phyloP scores from a whole-genome alignment of 2,113 vertebrate genomes.

The Callocephalon fimbriatum region DNA sequence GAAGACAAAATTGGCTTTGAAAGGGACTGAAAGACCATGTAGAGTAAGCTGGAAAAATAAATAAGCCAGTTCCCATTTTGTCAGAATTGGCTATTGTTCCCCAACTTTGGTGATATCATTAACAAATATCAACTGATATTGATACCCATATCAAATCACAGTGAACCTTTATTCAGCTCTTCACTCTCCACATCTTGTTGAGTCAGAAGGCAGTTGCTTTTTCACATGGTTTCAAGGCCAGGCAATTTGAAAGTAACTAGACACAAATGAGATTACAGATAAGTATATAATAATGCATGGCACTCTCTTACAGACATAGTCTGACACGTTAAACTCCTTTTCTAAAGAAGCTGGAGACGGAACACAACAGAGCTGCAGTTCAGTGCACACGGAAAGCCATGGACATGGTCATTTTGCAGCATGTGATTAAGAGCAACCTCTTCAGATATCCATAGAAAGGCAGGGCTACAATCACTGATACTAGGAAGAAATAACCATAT shows the following conservation, averaged over 20 bases:
- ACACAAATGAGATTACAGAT: conserved; percentile 14
- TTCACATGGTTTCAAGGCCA: background rate
- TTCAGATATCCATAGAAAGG: background rate
- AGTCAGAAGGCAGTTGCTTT: background rate
- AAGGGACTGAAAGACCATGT: background rate
- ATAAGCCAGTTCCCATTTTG: background rate
- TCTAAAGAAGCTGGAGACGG: background rate
- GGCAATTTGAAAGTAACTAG: background rate
- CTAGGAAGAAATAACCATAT: background rate
- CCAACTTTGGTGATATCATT: background rate
- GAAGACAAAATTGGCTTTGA: background rate
- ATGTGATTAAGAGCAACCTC: background rate
- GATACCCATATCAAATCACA: background rate
- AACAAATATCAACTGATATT: background rate
- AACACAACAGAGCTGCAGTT: background rate
- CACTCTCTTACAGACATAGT: background rate
- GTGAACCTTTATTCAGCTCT: background rate
- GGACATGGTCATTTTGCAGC: background rate
- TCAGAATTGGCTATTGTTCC: background rate
- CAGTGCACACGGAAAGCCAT: background rate
- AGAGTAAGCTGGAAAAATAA: background rate
- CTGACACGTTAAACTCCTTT: background rate
- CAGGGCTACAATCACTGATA: background rate
- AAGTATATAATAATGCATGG: background rate
- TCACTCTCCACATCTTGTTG: background rate